These are phyloP conservation scores for Ceratothoa steindachneri DNA, from an alignment of 2,888 invertebrate species.

Conservation along the genomic window DNA sequence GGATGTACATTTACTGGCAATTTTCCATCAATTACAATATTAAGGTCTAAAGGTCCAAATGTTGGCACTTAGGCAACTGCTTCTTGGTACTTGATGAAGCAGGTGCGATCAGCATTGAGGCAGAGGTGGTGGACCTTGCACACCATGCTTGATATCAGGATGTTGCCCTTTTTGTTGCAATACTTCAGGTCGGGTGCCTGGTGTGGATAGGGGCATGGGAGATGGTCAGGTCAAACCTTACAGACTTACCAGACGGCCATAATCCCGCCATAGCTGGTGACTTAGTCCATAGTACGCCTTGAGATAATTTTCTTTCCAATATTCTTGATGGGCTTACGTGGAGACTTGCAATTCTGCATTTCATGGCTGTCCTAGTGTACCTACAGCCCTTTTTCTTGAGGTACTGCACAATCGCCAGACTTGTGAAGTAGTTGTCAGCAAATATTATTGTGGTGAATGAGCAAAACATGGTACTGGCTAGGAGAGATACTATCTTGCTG, in stretches of 20 bases:
- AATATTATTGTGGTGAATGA: background rate
- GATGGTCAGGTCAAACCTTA: background rate
- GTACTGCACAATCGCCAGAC: conserved; percentile 22
- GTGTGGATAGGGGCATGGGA: conserved; percentile 1
- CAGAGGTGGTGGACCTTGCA: conserved; percentile 18
- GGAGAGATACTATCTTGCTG: conserved; percentile 16
- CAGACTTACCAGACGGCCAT: conserved; percentile 5
- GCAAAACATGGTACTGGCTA: conserved; percentile 20
- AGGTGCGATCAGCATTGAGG: background rate
- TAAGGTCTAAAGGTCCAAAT: too few relatives aligned
- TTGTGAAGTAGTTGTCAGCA: conserved; percentile 22
- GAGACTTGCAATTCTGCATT: conserved; percentile 17
- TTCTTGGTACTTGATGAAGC: conserved; percentile 4
- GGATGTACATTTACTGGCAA: too few relatives aligned
- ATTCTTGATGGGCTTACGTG: conserved; percentile 19
- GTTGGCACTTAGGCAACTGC: too few relatives aligned
- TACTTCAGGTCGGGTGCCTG: background rate
- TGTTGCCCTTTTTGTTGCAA: conserved; percentile 1
- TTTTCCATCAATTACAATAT: too few relatives aligned
- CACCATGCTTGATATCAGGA: background rate
- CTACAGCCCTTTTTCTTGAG: background rate
- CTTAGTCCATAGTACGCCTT: conserved; percentile 17
- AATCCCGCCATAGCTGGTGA: conserved; percentile 18
- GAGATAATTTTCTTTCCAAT: conserved; percentile 11
- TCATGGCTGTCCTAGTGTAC: conserved; percentile 21